Evolutionary conservation across 2,797 vertebrate genomes (phyloP).

Genomic region (Merluccius polli): DNA sequence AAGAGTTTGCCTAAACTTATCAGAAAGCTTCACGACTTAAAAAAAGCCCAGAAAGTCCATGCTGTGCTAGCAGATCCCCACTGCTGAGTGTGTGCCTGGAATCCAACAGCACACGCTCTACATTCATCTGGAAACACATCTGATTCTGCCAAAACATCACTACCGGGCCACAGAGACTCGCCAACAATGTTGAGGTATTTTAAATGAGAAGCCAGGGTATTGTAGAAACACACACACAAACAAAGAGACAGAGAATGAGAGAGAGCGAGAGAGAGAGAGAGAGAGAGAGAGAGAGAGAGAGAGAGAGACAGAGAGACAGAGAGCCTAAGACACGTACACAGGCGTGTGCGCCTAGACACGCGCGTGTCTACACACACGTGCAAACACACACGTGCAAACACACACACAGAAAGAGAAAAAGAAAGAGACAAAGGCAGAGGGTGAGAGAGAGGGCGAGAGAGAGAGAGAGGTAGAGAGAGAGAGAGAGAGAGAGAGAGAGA

Average conservation of each 20-base stretch:
- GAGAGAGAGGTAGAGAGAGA: conserved; percentile 7
- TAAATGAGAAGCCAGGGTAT: conserved; percentile 26
- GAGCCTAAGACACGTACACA: neutral
- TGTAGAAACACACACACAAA: neutral
- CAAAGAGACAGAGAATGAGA: neutral
- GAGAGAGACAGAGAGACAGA: no score
- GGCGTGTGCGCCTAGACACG: neutral
- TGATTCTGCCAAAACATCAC: conserved; percentile 40
- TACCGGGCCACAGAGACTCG: conserved; percentile 37
- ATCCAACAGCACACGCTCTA: conserved; percentile 35
- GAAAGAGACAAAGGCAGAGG: neutral
- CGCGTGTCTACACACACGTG: neutral
- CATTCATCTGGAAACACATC: conserved; percentile 46
- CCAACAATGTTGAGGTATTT: conserved; percentile 43
- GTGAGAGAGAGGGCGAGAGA: neutral
- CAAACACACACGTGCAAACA: neutral
- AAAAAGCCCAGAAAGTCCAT: neutral
- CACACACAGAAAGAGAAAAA: neutral
- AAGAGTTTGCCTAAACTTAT: conserved; percentile 32
- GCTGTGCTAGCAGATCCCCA: conserved; percentile 4
- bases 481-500: neutral
- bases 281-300: neutral
- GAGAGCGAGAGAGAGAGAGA: no score
- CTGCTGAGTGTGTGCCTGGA: conserved; percentile 25
- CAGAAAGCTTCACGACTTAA: neutral